Percentiles rank a stretch among this genome's conserved stretches.
These are phyloP conservation scores for Cataglyphis rosenhaueri DNA, from an alignment of 2,888 invertebrate species.

Conservation along the genomic window DNA sequence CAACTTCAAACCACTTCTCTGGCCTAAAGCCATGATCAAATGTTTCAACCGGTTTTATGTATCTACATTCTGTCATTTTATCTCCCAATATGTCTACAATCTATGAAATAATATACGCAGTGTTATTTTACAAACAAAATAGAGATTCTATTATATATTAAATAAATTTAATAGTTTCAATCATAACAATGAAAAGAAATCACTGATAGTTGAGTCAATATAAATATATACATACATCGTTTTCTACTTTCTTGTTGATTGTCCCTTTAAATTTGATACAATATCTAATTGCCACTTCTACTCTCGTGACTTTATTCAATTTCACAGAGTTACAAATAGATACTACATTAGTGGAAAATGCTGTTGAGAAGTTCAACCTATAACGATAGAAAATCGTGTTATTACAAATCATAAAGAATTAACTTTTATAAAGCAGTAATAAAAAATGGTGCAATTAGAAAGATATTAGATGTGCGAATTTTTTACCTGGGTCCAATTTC, in stretches of 20 bases:
- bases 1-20: constrained; percentile 93
- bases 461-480: not conserved
- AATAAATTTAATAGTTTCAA: constrained; percentile 3
- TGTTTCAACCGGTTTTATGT: constrained; percentile 88
- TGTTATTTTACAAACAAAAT: not conserved
- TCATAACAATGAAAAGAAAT: not conserved
- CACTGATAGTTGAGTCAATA: not conserved
- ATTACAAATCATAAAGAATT: not conserved
- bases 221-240: constrained; percentile 72
- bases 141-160: not conserved
- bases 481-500: constrained; percentile 95
- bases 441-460: not conserved
- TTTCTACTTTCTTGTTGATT: constrained; percentile 80
- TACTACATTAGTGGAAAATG: constrained; percentile 98
- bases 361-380: constrained; percentile 97
- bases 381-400: constrained; percentile 46
- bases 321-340: constrained; percentile 96
- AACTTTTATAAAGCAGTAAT: not conserved
- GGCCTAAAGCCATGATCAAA: constrained; percentile 87
- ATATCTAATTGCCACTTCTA: constrained; percentile 94
- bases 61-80: constrained; percentile 97
- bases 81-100: constrained; percentile 92
- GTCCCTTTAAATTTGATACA: constrained; percentile 68
- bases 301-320: constrained; percentile 90
- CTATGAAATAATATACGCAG: constrained; percentile 68